A percentile compares a stretch with the other conserved stretches of the same genome.
phyloP scores from a whole-genome alignment of 2,113 vertebrate genomes.

The Lagopus muta region DNA sequence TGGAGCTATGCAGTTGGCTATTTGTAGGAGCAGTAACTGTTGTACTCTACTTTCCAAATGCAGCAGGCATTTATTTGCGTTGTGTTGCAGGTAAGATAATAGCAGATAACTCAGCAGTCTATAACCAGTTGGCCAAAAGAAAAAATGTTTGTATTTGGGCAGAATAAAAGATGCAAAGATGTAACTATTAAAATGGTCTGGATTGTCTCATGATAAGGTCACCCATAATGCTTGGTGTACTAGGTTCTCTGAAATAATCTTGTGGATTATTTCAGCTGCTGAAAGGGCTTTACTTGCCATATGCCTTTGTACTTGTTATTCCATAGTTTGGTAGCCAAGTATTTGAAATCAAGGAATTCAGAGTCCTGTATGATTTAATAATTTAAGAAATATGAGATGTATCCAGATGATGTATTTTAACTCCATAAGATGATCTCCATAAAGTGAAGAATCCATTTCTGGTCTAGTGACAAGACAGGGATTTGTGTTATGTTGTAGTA shows the following conservation, averaged over 20 bases:
- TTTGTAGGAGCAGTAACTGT: background rate
- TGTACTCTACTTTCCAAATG: background rate
- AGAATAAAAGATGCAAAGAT: background rate
- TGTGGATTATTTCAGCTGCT: background rate
- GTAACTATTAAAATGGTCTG: background rate
- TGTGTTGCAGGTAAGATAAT: background rate
- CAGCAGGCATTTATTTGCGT: background rate
- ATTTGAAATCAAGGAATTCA: background rate
- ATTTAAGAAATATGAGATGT: background rate
- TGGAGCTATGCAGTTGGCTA: background rate
- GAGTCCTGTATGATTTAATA: background rate
- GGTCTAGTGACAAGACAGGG: background rate
- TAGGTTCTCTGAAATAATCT: background rate
- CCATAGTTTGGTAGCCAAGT: background rate
- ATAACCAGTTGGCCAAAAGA: background rate
- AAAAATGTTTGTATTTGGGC: background rate
- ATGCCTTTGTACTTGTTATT: background rate
- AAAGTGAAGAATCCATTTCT: accelerated
- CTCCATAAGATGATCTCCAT: background rate
- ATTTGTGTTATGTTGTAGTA: background rate
- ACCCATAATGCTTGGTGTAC: background rate
- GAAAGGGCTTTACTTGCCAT: background rate
- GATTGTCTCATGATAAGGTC: background rate
- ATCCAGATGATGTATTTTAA: background rate
- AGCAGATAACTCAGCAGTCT: background rate